A percentile compares a stretch with the other conserved stretches of the same genome.
These are phyloP conservation scores for Dicrostonyx torquatus DNA, from an alignment of 2,797 vertebrate genomes.

Conservation along the genomic window DNA sequence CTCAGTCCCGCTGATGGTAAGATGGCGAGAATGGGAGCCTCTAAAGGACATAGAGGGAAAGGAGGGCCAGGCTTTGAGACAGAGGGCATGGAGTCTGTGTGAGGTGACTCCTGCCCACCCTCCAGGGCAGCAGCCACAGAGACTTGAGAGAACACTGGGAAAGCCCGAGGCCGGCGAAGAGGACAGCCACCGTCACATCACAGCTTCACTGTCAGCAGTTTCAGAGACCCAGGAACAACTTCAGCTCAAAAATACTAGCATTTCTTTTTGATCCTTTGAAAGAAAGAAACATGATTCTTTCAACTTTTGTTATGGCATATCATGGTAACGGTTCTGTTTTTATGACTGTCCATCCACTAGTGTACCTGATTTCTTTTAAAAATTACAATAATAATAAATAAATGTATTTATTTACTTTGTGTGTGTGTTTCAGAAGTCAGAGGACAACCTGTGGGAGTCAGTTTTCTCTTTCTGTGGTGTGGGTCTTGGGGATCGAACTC, in stretches of 20 bases:
- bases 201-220: neutral
- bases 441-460: neutral
- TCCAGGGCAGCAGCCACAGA: neutral
- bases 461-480: neutral
- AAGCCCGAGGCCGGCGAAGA: neutral
- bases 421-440: neutral
- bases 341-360: neutral
- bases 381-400: neutral
- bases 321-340: neutral
- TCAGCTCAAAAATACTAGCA: neutral
- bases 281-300: neutral
- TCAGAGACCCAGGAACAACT: neutral
- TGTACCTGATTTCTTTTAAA: neutral
- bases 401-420: neutral
- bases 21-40: neutral
- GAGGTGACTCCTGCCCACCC: neutral
- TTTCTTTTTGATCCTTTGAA: neutral
- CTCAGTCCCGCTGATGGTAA: neutral
- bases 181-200: neutral
- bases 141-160: neutral
- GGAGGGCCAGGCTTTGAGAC: neutral
- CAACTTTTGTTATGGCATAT: neutral
- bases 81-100: neutral
- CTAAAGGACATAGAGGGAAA: neutral
- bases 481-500: neutral